Base-by-base conservation (phyloP, 2,113 vertebrate genomes). In the Eidolon helvum region DNA sequence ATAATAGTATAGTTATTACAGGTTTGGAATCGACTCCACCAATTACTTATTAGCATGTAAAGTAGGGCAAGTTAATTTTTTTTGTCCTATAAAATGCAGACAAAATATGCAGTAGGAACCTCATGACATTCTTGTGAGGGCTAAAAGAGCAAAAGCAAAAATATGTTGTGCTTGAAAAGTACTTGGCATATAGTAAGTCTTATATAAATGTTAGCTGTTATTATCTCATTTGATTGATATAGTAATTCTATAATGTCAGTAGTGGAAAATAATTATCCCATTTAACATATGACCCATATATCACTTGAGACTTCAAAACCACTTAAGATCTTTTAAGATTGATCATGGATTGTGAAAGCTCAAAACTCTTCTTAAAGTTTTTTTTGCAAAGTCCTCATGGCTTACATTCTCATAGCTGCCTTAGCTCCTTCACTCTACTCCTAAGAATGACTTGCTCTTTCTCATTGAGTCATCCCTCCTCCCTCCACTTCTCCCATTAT, bases 61-160 rank as follows among this genome's bases (percentile, higher is more conserved):
- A 71, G 4, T 24, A 87, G n/a, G 33, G n/a, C 10, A 87, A 40
- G n/a, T 84, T 84, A 35, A 15, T 88, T 77, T 53, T 83, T 33
- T 33, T 40, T 79, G 2, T 85, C 18, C 26, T 75, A 14, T 95
- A 68, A 90, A 96, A 82, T 63, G 10, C 26, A 75, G 48, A 68
- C 10, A 48, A 83, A 85, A 68, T 9, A 24, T 80, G 35, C 7
- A 68, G 3, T 45, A 61, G 53, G 43, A 69, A 43, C 0, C 7
- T 84, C 30, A 53, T 30, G n/a, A 45, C 5, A 75, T 88, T 83
- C 26, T 72, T 57, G 9, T 33, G 22, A 72, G 38, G 24, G 11
- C 14, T 35, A 43, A 97, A 98, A 84, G 80, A 90, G 3, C 75
- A 89, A 91, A 78, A 90, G 2, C 71, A 89, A 91, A 93, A 74